Evolutionary conservation across 2,113 vertebrate genomes (phyloP).

Genomic region (Lasiurus cinereus): DNA sequence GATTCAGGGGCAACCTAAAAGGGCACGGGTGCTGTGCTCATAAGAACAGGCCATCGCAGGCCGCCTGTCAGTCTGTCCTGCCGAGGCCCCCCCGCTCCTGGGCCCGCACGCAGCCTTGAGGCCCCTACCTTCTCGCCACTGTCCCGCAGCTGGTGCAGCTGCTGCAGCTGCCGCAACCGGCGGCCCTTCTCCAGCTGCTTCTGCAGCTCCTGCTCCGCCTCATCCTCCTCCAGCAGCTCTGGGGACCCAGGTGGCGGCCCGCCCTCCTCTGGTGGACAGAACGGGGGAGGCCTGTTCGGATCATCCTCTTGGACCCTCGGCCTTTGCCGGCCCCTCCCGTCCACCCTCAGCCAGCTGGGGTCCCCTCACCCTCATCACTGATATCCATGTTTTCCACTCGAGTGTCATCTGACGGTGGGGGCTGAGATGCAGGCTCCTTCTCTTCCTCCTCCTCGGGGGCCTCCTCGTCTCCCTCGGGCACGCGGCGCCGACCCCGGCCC

Average conservation of each 20-base stretch:
- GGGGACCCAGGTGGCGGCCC: slow-evolving; percentile 4
- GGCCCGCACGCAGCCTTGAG: fast-evolving
- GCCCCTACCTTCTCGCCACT: slow-evolving; percentile 89
- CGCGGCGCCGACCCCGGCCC: slow-evolving; percentile 88
- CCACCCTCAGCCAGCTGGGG: fast-evolving
- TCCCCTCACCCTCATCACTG: slow-evolving; percentile 88
- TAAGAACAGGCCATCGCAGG: not conserved
- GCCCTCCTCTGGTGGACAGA: slow-evolving; percentile 74
- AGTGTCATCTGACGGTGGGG: slow-evolving; percentile 89
- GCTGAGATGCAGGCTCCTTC: not conserved
- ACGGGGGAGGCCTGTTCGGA: not conserved
- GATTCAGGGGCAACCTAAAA: too few relatives aligned
- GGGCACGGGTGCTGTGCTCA: too few relatives aligned
- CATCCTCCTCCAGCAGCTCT: slow-evolving; percentile 91
- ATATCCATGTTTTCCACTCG: slow-evolving; percentile 94
- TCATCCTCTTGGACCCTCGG: fast-evolving
- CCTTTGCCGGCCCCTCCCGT: not conserved
- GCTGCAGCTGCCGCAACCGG: slow-evolving; percentile 90
- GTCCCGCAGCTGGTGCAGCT: slow-evolving; percentile 90
- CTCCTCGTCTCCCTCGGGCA: slow-evolving; percentile 42
- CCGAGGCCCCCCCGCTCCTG: not conserved
- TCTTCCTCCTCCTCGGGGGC: slow-evolving; percentile 46
- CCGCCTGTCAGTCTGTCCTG: not conserved
- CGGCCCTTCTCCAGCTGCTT: slow-evolving; percentile 95
- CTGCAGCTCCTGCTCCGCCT: slow-evolving; percentile 93